These are phyloP conservation scores for Hiodon tergisus DNA, from an alignment of 2,113 vertebrate genomes.

Conservation along the genomic window DNA sequence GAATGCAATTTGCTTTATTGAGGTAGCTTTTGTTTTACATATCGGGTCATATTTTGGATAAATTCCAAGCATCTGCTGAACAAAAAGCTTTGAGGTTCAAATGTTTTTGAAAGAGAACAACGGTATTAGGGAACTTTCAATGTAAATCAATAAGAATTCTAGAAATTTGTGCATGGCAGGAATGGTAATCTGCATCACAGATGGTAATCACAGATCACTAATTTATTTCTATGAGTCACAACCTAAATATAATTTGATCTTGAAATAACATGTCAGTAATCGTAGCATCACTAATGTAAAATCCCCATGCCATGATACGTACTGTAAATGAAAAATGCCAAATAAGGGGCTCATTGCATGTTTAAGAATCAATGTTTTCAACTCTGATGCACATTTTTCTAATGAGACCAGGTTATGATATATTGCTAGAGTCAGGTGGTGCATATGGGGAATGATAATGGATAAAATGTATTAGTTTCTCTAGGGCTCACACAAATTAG, in stretches of 20 bases:
- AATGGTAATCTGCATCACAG: background rate
- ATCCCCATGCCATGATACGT: constrained; percentile 8
- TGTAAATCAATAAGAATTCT: constrained; percentile 27
- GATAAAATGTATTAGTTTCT: background rate
- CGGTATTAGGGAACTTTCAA: too few relatives aligned
- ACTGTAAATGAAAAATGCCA: background rate
- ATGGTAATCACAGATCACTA: constrained; percentile 13
- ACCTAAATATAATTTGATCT: constrained; percentile 5
- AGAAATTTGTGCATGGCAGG: background rate
- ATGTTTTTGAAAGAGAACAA: too few relatives aligned
- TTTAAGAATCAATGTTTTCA: too few relatives aligned
- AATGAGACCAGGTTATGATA: background rate
- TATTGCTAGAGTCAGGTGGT: background rate
- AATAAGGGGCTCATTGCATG: too few relatives aligned
- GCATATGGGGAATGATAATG: background rate
- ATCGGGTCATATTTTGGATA: too few relatives aligned
- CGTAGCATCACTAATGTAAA: constrained; percentile 2
- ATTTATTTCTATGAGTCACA: background rate
- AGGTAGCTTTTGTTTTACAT: too few relatives aligned
- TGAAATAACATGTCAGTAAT: background rate
- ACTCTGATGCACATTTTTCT: too few relatives aligned
- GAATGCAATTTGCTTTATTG: too few relatives aligned
- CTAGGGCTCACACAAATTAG: background rate
- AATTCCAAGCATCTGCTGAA: too few relatives aligned
- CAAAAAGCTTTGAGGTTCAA: too few relatives aligned